Evolutionary conservation across 1,140 invertebrate genomes (phyloP), one percentile per base, ranked within the genome.

Genomic region (Octopus sinensis): DNA sequence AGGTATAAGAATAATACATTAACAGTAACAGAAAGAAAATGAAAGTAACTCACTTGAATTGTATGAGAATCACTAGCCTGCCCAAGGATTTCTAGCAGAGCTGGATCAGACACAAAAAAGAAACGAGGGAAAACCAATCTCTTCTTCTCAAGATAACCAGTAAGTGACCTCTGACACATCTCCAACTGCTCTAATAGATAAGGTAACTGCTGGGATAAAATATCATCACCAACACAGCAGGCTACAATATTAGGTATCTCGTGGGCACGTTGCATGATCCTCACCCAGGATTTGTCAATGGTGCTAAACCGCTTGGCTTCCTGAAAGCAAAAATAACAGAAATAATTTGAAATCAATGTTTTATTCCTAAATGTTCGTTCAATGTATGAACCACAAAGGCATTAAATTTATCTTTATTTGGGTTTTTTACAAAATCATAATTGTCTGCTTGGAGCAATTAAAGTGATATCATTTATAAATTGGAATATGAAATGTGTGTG

Each of bases 241-340:
- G 95, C 94, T 2, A 98, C 96, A 7, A 98, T 96, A 76, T 96
- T 96, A 0, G 96, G 95, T 0, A 95, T 97, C 90, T 98, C 97
- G 88, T 97, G 96, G 1, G 96, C 96, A 79, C 96, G 90, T 87
- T 96, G 95, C 96, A 99, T 98, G n/a, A 98, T 97, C 89, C 98
- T 98, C 88, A 97, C 95, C 97, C 97, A 99, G 5, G 96, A 96
- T 88, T 98, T 98, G 89, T 99, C 97, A 83, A 99, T 98, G 91
- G 96, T 97, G n/a, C 95, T 95, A 91, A 98, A 99, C 53, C 91
- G 84, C 81, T 91, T 91, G 4, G 90, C 90, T 87, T 91, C 90
- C 87, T 93, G 81, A 13, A 85, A 75, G 52, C 12, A 76, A 76
- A 56, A 4, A 77, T 3, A 54, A 80, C 10, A 30, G 53, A 51